These are phyloP conservation scores for Atta colombica DNA, from an alignment of 1,140 invertebrate genomes.

Conservation along the genomic window DNA sequence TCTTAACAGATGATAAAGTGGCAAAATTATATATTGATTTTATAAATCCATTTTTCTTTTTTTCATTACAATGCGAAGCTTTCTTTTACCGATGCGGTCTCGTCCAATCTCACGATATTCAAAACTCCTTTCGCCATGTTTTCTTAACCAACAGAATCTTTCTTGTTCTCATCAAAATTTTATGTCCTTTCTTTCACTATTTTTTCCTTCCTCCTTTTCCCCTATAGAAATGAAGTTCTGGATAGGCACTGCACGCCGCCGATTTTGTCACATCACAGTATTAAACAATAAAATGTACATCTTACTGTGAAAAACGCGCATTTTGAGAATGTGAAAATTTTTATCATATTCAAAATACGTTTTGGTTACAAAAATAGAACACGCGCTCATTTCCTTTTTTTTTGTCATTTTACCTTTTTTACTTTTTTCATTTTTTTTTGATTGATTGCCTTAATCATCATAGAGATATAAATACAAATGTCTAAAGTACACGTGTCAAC, in stretches of 20 bases:
- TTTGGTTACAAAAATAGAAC: slow-evolving; percentile 72
- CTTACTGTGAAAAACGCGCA: slow-evolving; percentile 43
- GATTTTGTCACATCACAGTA: slow-evolving; percentile 54
- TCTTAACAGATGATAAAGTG: not conserved
- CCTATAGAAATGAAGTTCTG: slow-evolving; percentile 47
- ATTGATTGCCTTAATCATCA: slow-evolving; percentile 65
- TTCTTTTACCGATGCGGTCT: slow-evolving; percentile 5
- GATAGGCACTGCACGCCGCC: slow-evolving; percentile 44
- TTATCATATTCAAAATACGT: slow-evolving; percentile 73
- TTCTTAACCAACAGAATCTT: not conserved
- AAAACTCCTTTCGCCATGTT: not conserved
- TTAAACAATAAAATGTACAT: slow-evolving; percentile 67
- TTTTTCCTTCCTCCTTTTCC: not conserved
- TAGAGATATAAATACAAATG: slow-evolving; percentile 48
- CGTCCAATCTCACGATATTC: slow-evolving; percentile 8
- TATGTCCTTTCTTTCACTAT: not conserved
- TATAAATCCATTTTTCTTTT: not conserved
- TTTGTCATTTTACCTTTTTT: not conserved
- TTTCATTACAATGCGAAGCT: not conserved
- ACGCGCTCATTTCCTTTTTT: slow-evolving; percentile 7
- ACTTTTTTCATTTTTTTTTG: slow-evolving; percentile 58
- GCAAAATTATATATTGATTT: not conserved
- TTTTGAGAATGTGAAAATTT: slow-evolving; percentile 60
- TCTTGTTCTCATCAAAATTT: not conserved
- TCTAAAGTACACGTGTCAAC: slow-evolving; percentile 34